Percentiles rank a stretch among this genome's conserved stretches.
phyloP scores from a whole-genome alignment of 1,140 invertebrate species.

The Phthorimaea operculella region DNA sequence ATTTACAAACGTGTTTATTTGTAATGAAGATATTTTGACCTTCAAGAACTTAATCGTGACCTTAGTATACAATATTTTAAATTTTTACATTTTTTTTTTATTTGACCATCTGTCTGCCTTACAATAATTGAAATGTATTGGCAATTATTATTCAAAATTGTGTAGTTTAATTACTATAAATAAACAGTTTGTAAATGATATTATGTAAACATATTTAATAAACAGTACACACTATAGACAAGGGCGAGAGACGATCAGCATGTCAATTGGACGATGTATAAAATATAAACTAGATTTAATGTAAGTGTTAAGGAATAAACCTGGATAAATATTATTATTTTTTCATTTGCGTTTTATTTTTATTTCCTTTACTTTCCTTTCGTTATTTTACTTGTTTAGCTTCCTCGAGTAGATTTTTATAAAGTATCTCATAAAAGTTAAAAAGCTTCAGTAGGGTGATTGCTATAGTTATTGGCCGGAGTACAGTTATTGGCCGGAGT shows the following conservation, averaged over 20 bases:
- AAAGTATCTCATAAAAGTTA: too few relatives aligned
- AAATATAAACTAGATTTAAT: slow-evolving; percentile 63
- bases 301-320: slow-evolving; percentile 65
- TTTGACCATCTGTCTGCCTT: not conserved
- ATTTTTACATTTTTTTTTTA: not conserved
- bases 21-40: not conserved
- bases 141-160: too few relatives aligned
- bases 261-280: slow-evolving; percentile 62
- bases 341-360: slow-evolving; percentile 58
- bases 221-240: slow-evolving; percentile 37
- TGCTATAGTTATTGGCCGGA: too few relatives aligned
- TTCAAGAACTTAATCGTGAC: too few relatives aligned
- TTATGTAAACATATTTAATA: not conserved
- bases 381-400: slow-evolving; percentile 19
- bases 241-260: slow-evolving; percentile 43
- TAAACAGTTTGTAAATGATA: too few relatives aligned
- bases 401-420: too few relatives aligned
- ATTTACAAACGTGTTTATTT: slow-evolving; percentile 1
- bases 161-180: too few relatives aligned
- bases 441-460: too few relatives aligned
- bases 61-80: too few relatives aligned
- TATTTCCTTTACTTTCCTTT: slow-evolving; percentile 39
- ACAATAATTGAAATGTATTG: not conserved
- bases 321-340: slow-evolving; percentile 64
- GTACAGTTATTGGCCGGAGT: too few relatives aligned